Base-by-base conservation (phyloP, 2,113 vertebrate genomes). In the Heterotis niloticus region DNA sequence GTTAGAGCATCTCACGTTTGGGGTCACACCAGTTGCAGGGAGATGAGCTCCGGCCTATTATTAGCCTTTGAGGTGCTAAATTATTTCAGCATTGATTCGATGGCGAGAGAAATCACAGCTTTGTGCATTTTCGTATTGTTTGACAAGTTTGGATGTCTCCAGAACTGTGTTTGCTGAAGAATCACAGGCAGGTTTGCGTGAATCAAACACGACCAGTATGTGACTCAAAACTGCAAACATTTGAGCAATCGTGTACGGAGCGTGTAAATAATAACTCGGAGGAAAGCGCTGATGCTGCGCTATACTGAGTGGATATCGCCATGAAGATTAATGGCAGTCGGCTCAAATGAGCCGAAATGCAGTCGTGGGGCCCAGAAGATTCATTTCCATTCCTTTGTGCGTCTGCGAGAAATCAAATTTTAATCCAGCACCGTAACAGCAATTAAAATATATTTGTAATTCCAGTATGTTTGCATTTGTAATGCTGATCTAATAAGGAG, bases 361-460 rank as follows among this genome's bases (percentile, higher is more conserved):
- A 78, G 52, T 29, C 60, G 75, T 10, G 52, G 23, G 64, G 52
- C 23, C 59, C 76, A 18, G 20, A 44, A 64, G 56, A 44, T 59
- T 76, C 64, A 83, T 83, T 80, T 78, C 57, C 79, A 80, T 83
- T 78, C 76, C 56, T 69, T 64, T 29, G 76, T 60, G 80, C 77
- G 60, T 17, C 62, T 78, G 74, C 44, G 44, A 20, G 28, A 70
- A 74, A 73, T 77, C 18, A 64, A 77, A 60, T 78, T 80, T 76
- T 81, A 83, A 84, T 81, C 70, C 20, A 68, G 64, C 56, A 73
- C 18, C 10, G 29, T 81, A 57, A 69, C 73, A 76, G 75, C 79
- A 83, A 86, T 87, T 85, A 78, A 83, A 85, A 85, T 78, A 66
- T 77, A 26, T 71, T 65, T 79, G 29, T 68, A 79, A 78, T 82